Conservation (phyloP, 37 sponge, comb jelly and placozoan genomes). For the Beroe ovata region DNA sequence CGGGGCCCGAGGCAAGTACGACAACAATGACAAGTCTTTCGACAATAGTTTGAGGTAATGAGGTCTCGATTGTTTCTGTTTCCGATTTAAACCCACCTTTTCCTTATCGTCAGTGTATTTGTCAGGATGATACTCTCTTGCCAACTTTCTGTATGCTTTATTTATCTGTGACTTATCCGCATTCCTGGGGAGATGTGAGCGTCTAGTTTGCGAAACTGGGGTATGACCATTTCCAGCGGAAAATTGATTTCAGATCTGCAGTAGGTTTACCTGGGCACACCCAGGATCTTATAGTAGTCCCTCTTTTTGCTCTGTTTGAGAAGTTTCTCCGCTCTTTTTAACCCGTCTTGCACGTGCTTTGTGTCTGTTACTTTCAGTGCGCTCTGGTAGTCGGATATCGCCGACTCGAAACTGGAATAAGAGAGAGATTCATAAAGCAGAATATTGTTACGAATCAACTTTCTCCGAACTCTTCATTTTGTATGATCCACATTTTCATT, state of each 20-base stretch:
- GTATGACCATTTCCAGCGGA: too few species aligned
- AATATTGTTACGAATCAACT: too few species aligned
- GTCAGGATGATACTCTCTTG: slow-evolving; percentile 94
- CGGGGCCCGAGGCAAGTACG: too few species aligned
- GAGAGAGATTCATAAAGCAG: too few species aligned
- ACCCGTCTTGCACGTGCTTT: slow-evolving; percentile 78
- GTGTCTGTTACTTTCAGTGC: slow-evolving; percentile 70
- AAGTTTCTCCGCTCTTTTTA: slow-evolving; percentile 89
- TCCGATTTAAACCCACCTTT: slow-evolving; percentile 71
- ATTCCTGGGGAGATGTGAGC: too few species aligned
- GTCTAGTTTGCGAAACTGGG: too few species aligned
- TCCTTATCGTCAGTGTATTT: slow-evolving; percentile 79
- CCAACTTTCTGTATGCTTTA: slow-evolving; percentile 92
- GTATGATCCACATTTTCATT: too few species aligned
- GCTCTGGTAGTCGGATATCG: slow-evolving; percentile 87
- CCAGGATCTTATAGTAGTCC: slow-evolving; percentile 98
- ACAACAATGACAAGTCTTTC: too few species aligned
- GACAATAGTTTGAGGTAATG: too few species aligned
- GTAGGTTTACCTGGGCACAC: slow-evolving; percentile 83
- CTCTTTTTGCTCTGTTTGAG: slow-evolving; percentile 93
- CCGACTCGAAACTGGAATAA: slow-evolving; percentile 68
- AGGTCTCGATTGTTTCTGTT: too few species aligned
- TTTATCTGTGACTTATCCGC: slow-evolving; percentile 84
- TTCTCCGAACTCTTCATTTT: too few species aligned
- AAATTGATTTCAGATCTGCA: too few species aligned